These are phyloP conservation scores for Anomalospiza imberbis DNA, from an alignment of 2,797 vertebrate species.

Conservation along the genomic window DNA sequence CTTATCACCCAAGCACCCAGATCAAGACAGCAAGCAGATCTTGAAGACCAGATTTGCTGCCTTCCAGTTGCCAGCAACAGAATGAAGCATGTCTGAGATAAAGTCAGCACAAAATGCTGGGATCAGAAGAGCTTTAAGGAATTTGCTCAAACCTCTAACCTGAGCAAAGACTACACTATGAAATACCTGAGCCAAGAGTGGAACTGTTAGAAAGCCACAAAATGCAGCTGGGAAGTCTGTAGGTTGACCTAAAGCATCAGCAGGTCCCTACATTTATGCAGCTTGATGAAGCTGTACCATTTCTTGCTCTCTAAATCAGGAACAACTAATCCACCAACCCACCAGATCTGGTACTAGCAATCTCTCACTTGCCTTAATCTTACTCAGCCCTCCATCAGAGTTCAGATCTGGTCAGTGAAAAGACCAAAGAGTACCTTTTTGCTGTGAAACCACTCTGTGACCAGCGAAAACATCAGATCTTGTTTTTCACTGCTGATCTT, in stretches of 20 bases:
- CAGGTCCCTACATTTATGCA: neutral
- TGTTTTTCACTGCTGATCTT: constrained; percentile 79
- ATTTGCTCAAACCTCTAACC: neutral
- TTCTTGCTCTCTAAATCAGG: neutral
- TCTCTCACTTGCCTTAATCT: neutral
- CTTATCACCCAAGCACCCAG: neutral
- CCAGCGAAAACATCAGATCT: constrained; percentile 83
- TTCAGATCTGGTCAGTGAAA: neutral
- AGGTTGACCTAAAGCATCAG: neutral
- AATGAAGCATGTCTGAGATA: neutral
- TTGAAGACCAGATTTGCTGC: neutral
- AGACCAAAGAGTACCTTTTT: constrained; percentile 79
- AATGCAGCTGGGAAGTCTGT: neutral
- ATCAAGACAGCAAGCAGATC: neutral
- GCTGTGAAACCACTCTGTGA: constrained; percentile 83
- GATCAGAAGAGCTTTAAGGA: neutral
- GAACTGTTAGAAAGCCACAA: neutral
- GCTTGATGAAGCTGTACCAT: neutral
- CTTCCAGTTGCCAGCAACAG: neutral
- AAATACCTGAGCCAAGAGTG: neutral
- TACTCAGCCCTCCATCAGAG: neutral
- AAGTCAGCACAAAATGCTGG: neutral
- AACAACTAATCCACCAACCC: neutral
- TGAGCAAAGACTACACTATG: neutral
- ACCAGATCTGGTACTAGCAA: neutral